Evolutionary conservation across 2,113 vertebrate species (phyloP).

Genomic region (Phaethon lepturus): DNA sequence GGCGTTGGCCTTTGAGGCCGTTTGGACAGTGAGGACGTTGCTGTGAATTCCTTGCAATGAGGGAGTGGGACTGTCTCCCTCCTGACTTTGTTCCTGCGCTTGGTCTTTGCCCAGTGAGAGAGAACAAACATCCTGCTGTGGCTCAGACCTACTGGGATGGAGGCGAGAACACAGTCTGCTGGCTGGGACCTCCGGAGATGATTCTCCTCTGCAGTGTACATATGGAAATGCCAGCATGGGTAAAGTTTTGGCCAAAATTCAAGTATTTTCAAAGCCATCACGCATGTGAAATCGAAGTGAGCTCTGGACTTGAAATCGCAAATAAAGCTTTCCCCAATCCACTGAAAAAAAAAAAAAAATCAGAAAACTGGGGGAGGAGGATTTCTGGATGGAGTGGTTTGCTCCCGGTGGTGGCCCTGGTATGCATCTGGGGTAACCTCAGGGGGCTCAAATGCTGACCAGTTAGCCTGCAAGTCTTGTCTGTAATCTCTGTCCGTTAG

Average conservation of each 20-base stretch:
- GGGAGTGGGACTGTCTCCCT: background rate
- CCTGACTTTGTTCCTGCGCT: background rate
- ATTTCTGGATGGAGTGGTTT: background rate
- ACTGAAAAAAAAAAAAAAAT: background rate
- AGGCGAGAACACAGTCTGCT: background rate
- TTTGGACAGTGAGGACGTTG: background rate
- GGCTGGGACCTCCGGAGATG: background rate
- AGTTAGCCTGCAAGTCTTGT: background rate
- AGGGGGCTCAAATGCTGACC: background rate
- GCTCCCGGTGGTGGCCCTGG: background rate
- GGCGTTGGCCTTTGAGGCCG: background rate
- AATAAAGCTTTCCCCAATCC: background rate
- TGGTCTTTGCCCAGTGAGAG: background rate
- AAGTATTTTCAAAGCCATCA: background rate
- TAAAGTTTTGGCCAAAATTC: background rate
- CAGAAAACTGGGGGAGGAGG: accelerated
- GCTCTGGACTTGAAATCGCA: background rate
- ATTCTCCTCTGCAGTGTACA: background rate
- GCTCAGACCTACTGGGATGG: background rate
- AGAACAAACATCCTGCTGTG: background rate
- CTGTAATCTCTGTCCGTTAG: background rate
- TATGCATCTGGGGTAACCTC: background rate
- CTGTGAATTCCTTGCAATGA: background rate
- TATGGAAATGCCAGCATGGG: background rate
- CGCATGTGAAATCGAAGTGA: background rate